phyloP scores from a whole-genome alignment of 2,888 invertebrate genomes.

The Stenolophus ochropezus region DNA sequence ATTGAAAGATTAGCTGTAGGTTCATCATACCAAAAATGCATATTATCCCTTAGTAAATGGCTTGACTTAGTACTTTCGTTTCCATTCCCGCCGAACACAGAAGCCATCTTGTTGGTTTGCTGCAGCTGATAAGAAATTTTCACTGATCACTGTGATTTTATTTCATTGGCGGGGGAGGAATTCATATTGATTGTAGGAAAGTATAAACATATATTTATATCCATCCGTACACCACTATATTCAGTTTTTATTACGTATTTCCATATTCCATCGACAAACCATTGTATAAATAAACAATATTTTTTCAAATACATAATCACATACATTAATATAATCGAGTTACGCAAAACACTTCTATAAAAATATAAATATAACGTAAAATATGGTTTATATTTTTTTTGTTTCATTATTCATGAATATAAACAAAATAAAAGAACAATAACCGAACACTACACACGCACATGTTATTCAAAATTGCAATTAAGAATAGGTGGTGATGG shows the following conservation, averaged over 20 bases:
- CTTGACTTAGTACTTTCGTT: not conserved
- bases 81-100: conserved; percentile 13
- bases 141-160: not conserved
- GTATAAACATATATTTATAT: conserved; percentile 1
- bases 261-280: not conserved
- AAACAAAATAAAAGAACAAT: not conserved
- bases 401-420: not conserved
- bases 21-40: conserved; percentile 62
- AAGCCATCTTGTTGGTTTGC: conserved; percentile 32
- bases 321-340: not conserved
- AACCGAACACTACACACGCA: not conserved
- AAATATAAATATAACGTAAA: not conserved
- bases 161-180: not conserved
- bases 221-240: not conserved
- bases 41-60: conserved; percentile 49
- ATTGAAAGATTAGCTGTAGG: conserved; percentile 23
- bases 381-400: not conserved
- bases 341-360: not conserved
- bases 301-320: not conserved
- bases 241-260: conserved; percentile 1
- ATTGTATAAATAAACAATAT: not conserved
- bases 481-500: too few relatives aligned
- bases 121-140: not conserved
- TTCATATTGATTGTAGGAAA: not conserved
- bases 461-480: not conserved